Percentiles rank a stretch among this genome's conserved stretches.
Conservation (phyloP, 1,140 invertebrate genomes). For the Arion vulgaris region DNA sequence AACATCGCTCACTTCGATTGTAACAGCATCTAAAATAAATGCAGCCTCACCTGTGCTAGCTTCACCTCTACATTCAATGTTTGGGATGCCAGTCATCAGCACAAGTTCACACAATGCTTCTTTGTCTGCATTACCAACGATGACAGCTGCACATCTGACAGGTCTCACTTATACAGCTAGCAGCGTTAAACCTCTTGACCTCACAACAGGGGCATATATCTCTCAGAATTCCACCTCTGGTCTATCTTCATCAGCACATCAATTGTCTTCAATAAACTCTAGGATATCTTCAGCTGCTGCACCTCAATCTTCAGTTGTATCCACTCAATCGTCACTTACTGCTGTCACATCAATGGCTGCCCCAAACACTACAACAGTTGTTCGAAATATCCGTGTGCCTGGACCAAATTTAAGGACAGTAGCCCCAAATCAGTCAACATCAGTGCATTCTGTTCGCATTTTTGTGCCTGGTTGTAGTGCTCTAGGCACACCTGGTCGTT, state of each 20-base stretch:
- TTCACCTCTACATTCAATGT: background rate
- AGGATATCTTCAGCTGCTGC: background rate
- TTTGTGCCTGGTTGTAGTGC: constrained; percentile 30
- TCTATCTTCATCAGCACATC: background rate
- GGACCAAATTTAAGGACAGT: background rate
- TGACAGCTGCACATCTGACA: background rate
- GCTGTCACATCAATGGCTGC: background rate
- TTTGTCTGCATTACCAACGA: background rate
- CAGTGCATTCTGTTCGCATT: constrained; percentile 5
- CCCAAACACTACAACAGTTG: background rate
- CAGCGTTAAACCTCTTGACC: background rate
- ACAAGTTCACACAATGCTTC: background rate
- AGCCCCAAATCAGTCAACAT: constrained; percentile 1
- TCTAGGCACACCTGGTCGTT: constrained; percentile 4
- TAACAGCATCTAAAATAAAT: background rate
- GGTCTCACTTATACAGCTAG: background rate
- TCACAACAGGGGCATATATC: background rate
- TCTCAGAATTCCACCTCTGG: background rate
- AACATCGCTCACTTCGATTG: background rate
- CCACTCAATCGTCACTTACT: background rate
- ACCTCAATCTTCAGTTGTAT: background rate
- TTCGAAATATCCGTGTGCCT: background rate
- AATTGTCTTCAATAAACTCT: background rate
- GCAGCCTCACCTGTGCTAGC: too few species aligned
- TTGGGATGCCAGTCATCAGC: background rate